These are phyloP conservation scores for Steatornis caripensis DNA, from an alignment of 2,113 vertebrate species.

Conservation along the genomic window DNA sequence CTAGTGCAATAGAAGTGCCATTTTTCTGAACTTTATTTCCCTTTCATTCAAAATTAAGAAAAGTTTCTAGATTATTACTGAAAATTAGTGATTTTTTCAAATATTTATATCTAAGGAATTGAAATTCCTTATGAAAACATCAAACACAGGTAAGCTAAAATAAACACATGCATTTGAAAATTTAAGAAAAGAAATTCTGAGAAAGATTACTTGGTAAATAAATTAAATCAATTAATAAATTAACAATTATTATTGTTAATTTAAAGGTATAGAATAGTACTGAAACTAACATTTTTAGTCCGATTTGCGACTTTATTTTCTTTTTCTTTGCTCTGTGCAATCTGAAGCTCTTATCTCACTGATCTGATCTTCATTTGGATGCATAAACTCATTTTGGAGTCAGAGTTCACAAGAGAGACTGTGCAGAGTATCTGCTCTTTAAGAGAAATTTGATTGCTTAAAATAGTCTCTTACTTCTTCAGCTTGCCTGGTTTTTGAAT, in stretches of 20 bases:
- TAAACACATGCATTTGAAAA: background rate
- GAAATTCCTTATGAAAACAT: background rate
- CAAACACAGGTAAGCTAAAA: background rate
- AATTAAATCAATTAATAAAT: too few species aligned
- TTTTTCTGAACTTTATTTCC: background rate
- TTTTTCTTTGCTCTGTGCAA: background rate
- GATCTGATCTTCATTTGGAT: background rate
- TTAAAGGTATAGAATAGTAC: background rate
- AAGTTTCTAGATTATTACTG: background rate
- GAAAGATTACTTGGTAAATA: background rate
- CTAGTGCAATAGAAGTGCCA: background rate
- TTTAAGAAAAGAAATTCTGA: background rate
- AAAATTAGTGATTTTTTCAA: background rate
- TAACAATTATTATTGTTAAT: too few species aligned
- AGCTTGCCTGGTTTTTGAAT: background rate
- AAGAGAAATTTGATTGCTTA: background rate
- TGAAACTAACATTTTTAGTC: background rate
- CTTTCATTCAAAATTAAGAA: background rate
- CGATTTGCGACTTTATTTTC: background rate
- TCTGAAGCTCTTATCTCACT: background rate
- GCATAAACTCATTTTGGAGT: background rate
- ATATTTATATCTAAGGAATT: background rate
- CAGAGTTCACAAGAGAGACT: background rate
- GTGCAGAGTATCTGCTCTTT: background rate
- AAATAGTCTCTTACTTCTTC: background rate